Base-by-base conservation (phyloP, 2,113 vertebrate species). In the Spheniscus mendiculus region DNA sequence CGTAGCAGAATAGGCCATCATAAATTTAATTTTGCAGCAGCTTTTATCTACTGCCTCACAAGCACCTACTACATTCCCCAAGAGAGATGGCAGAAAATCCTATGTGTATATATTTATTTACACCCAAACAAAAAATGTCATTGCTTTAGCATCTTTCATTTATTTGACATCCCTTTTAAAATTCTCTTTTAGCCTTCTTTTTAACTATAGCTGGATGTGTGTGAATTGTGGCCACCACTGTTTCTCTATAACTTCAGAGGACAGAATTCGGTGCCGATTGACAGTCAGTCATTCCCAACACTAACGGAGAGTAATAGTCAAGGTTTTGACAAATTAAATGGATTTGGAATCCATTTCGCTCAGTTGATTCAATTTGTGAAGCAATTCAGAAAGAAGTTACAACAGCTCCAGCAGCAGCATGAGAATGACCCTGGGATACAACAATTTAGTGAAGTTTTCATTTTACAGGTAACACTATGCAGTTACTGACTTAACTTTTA, bases 401-500 rank as follows among this genome's bases (percentile, higher is more conserved):
- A 71, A 23, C 38, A 77, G n/a, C 44, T 92, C 34, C 17, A 50
- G 42, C 59, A 86, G 12, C 63, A 73, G 10, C 6, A 0, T 15
- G 29, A 63, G 15, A 32, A 8, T 8, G 3, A 42, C 17, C 74
- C 32, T 0, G 1, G 18, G 22, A 73, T 15, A 34, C 2, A 27
- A 40, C 5, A 22, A 22, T 50, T 66, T 19, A 42, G 6, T 29
- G 40, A 14, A 18, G 7, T 47, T 71, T 38, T 52, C 11, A 20
- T 40, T 65, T 83, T 53, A 23, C 1, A 3, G 10, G 1, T 9
- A 44, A 15, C 1, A 1, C 10, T 5, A 9, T 34, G 21, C 5
- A 58, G 23, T 50, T 70, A 50, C 6, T 3, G 2, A 40, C 15
- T 49, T 45, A 42, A 42, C 1, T 47, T 70, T 38, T 29, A 47